Evolutionary conservation across 2,888 invertebrate species (phyloP), one percentile per base, ranked within the genome.

Genomic region (Mechanitis mazaeus): DNA sequence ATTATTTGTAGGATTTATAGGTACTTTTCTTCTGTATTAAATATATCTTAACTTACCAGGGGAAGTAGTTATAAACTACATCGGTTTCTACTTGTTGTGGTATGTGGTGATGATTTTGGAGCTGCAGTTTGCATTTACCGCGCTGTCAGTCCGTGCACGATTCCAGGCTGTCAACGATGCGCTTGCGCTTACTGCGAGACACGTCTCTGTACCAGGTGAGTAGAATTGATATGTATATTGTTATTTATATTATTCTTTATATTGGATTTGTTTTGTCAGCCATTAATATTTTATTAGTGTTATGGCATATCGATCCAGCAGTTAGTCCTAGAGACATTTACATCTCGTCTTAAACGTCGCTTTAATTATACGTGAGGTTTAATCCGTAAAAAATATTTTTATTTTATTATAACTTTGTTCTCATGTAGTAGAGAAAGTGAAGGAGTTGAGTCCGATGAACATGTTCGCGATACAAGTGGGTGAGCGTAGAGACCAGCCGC

Each of bases 51-150:
- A 3, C 5, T 6, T 12, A 31, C 77, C 77, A 90, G 86, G 85
- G 82, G 80, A 84, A 5, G 81, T 91, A 38, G 80, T 91, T 3
- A 79, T 76, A 31, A 92, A 93, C 75, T 93, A 93, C 75, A 71
- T 90, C 0, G 90, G 91, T 0, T 89, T 93, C 71, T 93, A 93
- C 71, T 71, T 92, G 3, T 85, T 93, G 69, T 93, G 93, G 84
- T 84, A 89, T 65, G 86, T 92, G 47, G 91, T 92, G 55, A 80
- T 92, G 70, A 86, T 91, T 50, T 79, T 93, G 71, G 92, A 92
- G 74, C 81, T 93, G 2, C 93, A 93, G 74, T 93, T 92, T 62
- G 92, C 92, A 45, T 87, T 93, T 69, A 85, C 91, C 0, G 90
- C 92, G 2, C 85, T 92, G 59, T 92, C 92, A 3, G 84, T 93